A percentile compares a stretch with the other conserved stretches of the same genome.
Conservation (phyloP, 2,797 vertebrate genomes). For the Pangasius larnaudii region DNA sequence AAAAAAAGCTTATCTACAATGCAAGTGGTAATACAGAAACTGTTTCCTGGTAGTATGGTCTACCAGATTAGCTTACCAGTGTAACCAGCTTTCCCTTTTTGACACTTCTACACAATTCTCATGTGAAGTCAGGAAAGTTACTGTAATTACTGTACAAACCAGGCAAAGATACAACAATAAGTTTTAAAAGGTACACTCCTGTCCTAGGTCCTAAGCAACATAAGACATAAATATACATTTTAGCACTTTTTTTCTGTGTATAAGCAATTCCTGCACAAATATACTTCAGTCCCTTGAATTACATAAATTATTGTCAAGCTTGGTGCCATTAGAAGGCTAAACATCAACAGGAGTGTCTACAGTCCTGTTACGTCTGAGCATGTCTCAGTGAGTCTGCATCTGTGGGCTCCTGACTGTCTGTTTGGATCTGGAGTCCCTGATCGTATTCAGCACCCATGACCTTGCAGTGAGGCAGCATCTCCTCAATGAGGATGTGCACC, state of each 20-base stretch:
- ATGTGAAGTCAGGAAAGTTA: background rate
- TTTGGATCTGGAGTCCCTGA: constrained; percentile 47
- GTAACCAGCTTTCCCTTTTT: background rate
- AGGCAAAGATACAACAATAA: background rate
- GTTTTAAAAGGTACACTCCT: background rate
- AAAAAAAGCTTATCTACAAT: background rate
- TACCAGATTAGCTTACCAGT: background rate
- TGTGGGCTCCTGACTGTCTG: constrained; percentile 6
- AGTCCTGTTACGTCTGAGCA: background rate
- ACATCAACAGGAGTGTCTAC: background rate
- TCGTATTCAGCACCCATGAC: constrained; percentile 71
- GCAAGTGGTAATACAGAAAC: background rate
- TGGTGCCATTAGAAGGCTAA: background rate
- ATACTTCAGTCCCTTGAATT: background rate
- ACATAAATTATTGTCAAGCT: background rate
- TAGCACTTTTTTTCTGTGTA: background rate
- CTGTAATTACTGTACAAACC: background rate
- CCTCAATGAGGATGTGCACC: constrained; percentile 83
- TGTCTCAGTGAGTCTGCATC: background rate
- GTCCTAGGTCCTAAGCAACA: background rate
- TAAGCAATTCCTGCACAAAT: background rate
- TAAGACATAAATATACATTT: background rate
- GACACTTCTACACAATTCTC: background rate
- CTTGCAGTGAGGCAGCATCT: constrained; percentile 84
- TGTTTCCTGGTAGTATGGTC: background rate